Evolutionary conservation across 1,140 invertebrate genomes (phyloP).

Genomic region (Eurosta solidaginis): DNA sequence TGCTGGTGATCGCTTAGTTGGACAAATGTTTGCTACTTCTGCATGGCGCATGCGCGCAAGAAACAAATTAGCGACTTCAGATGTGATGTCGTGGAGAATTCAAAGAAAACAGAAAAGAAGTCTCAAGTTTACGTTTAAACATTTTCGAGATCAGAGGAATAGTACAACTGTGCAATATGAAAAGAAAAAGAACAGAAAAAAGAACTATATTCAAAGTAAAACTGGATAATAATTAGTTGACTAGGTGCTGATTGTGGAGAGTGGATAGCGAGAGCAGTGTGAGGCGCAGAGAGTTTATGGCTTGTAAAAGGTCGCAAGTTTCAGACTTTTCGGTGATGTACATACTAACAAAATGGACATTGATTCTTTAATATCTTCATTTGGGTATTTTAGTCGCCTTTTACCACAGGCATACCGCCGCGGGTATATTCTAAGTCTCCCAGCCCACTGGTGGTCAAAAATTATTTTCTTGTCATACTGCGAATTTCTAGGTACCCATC

Average conservation of each 20-base stretch:
- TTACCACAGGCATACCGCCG: no score
- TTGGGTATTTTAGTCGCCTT: no score
- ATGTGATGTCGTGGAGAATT: slow-evolving; percentile 7
- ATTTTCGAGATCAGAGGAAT: not conserved
- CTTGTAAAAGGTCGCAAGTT: not conserved
- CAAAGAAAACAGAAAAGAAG: not conserved
- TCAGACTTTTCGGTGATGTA: not conserved
- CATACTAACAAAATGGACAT: not conserved
- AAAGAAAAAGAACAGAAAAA: no score
- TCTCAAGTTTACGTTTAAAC: not conserved
- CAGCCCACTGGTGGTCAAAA: no score
- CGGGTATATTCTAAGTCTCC: no score
- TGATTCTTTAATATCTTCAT: no score
- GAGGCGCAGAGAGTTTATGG: not conserved
- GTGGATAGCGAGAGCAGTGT: not conserved
- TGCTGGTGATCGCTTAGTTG: not conserved
- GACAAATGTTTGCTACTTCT: not conserved
- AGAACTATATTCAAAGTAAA: no score
- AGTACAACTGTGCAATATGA: not conserved
- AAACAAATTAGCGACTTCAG: slow-evolving; percentile 23
- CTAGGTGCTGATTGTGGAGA: not conserved
- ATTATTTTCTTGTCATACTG: no score
- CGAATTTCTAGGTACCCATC: not conserved
- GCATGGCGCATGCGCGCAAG: slow-evolving; percentile 10
- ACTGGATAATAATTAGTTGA: not conserved